Percentiles rank a stretch among this genome's conserved stretches.
phyloP scores from a whole-genome alignment of 1,140 invertebrate species.

The Zaprionus ghesquierei region DNA sequence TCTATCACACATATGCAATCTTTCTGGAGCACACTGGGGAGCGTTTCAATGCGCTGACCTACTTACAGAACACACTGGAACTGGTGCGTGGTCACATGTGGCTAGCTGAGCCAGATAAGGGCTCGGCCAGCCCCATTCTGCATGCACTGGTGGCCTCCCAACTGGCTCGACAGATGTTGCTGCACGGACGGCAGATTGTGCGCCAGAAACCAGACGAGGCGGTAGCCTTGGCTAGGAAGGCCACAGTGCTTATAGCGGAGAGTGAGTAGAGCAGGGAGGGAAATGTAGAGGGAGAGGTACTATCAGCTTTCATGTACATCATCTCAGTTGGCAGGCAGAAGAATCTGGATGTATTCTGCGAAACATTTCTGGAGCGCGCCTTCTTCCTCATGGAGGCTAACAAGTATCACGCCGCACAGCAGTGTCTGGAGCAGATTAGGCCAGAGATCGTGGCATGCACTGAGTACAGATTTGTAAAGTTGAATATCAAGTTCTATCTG shows the following conservation, averaged over 20 bases:
- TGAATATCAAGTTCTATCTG: slow-evolving; percentile 66
- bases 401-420: slow-evolving; percentile 51
- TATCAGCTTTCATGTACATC: neutral
- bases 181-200: slow-evolving; percentile 46
- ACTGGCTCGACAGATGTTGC: slow-evolving; percentile 57
- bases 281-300: neutral
- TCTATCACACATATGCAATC: slow-evolving; percentile 57
- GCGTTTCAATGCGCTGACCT: slow-evolving; percentile 38
- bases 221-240: slow-evolving; percentile 48
- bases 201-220: slow-evolving; percentile 60
- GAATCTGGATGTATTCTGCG: slow-evolving; percentile 67
- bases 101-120: slow-evolving; percentile 43
- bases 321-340: slow-evolving; percentile 58
- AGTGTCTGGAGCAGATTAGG: slow-evolving; percentile 62
- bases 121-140: slow-evolving; percentile 45
- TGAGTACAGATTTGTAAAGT: slow-evolving; percentile 57
- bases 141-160: slow-evolving; percentile 62
- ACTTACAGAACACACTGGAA: slow-evolving; percentile 46
- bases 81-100: slow-evolving; percentile 64
- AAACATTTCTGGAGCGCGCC: slow-evolving; percentile 60
- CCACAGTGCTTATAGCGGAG: slow-evolving; percentile 58
- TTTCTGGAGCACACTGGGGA: slow-evolving; percentile 35
- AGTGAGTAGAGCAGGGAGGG: slow-evolving; percentile 35
- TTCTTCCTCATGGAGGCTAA: slow-evolving; percentile 61
- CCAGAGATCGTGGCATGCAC: slow-evolving; percentile 49